Base-by-base conservation (phyloP, 2,888 invertebrate species). In the Drosophila eohydei region DNA sequence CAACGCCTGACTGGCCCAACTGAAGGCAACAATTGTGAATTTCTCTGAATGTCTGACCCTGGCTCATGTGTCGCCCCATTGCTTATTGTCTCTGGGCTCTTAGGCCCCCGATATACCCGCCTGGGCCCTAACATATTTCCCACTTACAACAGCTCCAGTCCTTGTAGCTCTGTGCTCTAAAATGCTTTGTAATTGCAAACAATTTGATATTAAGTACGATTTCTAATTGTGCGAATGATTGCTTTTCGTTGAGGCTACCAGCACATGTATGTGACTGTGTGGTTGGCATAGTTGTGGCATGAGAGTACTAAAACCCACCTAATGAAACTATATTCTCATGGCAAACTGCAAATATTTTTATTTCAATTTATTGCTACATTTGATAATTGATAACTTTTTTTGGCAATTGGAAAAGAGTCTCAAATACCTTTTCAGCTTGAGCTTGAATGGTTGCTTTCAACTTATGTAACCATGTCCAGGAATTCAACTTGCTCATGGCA, bases 131-230 rank as follows among this genome's bases (percentile, higher is more conserved):
- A 41, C 41, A 12, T 6, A 32, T 30, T 43, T 56, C 48, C 14
- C 46, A 34, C 12, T 50, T 34, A 26, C 43, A 57, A 38, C 54
- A 51, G 55, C 36, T 36, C 38, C 50, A 60, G 60, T 55, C 54
- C 40, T 43, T 55, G 36, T 59, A 21, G 32, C 30, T 69, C 54
- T 75, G 52, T 51, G 64, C 65, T 69, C 69, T 74, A 79, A 85
- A 86, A 86, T 86, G 82, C 77, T 86, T 85, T 78, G 86, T 85
- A 85, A 85, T 85, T 85, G 84, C 82, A 77, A 79, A 74, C 86
- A 86, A 86, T 85, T 85, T 85, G 86, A 85, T 83, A 84, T 82
- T 83, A 84, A 84, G 81, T 81, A 84, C 86, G 80, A 84, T 82
- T 85, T 83, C 86, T 84, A 84, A 84, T 84, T 84, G 84, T 83